Evolutionary conservation across 2,888 invertebrate species (phyloP).

Genomic region (Ernsta delagoae): DNA sequence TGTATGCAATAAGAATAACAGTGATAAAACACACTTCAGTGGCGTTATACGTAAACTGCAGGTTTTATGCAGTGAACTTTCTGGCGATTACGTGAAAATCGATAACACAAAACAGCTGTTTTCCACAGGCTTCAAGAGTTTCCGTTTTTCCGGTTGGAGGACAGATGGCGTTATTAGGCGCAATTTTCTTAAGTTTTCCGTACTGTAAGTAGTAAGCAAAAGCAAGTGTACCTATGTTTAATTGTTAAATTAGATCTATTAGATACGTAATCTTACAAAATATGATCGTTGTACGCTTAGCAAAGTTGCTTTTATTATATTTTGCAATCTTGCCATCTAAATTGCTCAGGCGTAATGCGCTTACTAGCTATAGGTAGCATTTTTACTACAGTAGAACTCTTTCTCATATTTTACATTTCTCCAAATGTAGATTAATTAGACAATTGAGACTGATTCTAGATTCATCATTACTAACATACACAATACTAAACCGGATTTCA

Average conservation of each 20-base stretch:
- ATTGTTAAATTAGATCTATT: background rate
- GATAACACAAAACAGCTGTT: constrained; percentile 72
- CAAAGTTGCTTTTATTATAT: background rate
- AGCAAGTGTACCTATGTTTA: no score
- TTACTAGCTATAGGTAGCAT: no score
- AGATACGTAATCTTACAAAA: no score
- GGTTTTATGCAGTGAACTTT: constrained; percentile 66
- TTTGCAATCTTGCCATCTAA: background rate
- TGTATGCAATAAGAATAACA: constrained; percentile 5
- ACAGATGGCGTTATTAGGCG: constrained; percentile 54
- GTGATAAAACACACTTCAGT: constrained; percentile 42
- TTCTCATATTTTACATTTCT: no score
- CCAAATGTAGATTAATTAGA: no score
- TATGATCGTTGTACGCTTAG: background rate
- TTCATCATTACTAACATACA: no score
- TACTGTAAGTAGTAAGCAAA: background rate
- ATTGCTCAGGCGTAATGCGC: background rate
- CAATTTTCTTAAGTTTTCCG: background rate
- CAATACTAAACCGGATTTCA: no score
- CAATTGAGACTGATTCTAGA: no score
- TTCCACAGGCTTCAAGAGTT: constrained; percentile 38
- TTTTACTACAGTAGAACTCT: no score
- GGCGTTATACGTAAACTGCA: constrained; percentile 49
- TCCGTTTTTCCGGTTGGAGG: constrained; percentile 10
- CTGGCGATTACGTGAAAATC: constrained; percentile 67